Base-by-base conservation (phyloP, 2,797 vertebrate genomes). In the Falco rusticolus region DNA sequence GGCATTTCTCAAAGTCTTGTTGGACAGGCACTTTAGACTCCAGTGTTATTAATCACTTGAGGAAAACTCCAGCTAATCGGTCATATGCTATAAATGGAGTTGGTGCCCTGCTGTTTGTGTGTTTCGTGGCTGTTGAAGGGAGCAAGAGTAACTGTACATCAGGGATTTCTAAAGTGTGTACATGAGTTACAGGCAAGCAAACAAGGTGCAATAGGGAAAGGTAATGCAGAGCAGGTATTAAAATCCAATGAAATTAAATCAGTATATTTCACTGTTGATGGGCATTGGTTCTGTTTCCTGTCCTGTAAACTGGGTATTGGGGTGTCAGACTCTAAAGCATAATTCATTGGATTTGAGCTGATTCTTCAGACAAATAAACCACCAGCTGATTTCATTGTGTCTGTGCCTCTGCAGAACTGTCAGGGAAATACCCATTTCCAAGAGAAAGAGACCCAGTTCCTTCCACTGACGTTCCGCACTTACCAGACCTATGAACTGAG, bases 221-320 rank as follows among this genome's bases (percentile, higher is more conserved):
- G 25, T 68, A 88, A 81, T 33, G 16, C 12, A 53, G 25, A 25
- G 59, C 8, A 51, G 21, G 16, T 54, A 90, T 84, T 94, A 90
- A 93, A 94, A 91, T 84, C 54, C 63, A 88, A 82, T 88, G 76
- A 86, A 88, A 87, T 54, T 63, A 82, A 54, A 83, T 57, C 82
- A 85, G 31, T 65, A 13, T 54, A 61, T 90, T 82, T 84, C 78
- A 77, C 43, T 76, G 43, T 31, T 91, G 75, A 57, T 85, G 39
- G 47, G 45, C 47, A 65, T 33, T 43, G 13, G 31, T 65, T 87
- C 50, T 87, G 13, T 80, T 89, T 95, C 61, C 54, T 86, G 6
- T 45, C 65, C 33, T 82, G 24, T 45, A 91, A 92, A 71, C 21
- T 25, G 33, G 15, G 19, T 26, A 34, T 72, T 54, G 29, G 28